These are phyloP conservation scores for Sebastes alutus DNA, from an alignment of 2,797 vertebrate species.

Conservation along the genomic window DNA sequence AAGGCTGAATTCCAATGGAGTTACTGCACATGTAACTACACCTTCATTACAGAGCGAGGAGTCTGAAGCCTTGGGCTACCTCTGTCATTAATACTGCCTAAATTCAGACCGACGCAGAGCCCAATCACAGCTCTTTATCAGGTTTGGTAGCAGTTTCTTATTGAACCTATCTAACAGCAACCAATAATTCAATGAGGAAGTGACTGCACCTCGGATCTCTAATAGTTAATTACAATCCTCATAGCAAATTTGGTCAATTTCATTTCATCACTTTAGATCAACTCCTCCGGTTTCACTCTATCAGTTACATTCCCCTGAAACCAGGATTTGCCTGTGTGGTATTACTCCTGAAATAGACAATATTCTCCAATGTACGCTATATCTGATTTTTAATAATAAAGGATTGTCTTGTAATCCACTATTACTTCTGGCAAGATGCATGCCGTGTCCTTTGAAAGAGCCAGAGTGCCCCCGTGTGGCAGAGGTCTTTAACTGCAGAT, in stretches of 20 bases:
- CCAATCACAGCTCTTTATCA: slow-evolving; percentile 39
- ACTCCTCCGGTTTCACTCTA: slow-evolving; percentile 62
- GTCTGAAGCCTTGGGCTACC: slow-evolving; percentile 8
- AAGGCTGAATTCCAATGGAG: slow-evolving; percentile 49
- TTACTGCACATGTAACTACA: slow-evolving; percentile 49
- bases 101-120: slow-evolving; percentile 29
- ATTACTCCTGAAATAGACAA: slow-evolving; percentile 71
- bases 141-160: slow-evolving; percentile 51
- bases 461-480: slow-evolving; percentile 73
- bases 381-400: slow-evolving; percentile 75
- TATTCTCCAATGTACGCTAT: slow-evolving; percentile 63
- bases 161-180: slow-evolving; percentile 49
- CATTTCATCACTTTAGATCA: slow-evolving; percentile 72
- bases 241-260: slow-evolving; percentile 67
- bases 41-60: slow-evolving; percentile 31
- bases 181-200: slow-evolving; percentile 58
- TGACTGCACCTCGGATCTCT: slow-evolving; percentile 50
- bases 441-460: slow-evolving; percentile 27
- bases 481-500: slow-evolving; percentile 10
- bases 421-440: not conserved
- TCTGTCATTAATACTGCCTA: slow-evolving; percentile 36
- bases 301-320: slow-evolving; percentile 64
- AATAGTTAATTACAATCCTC: slow-evolving; percentile 73
- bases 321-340: slow-evolving; percentile 62
- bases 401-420: slow-evolving; percentile 59